phyloP scores from a whole-genome alignment of 2,888 invertebrate species.

The Homarus gammarus region DNA sequence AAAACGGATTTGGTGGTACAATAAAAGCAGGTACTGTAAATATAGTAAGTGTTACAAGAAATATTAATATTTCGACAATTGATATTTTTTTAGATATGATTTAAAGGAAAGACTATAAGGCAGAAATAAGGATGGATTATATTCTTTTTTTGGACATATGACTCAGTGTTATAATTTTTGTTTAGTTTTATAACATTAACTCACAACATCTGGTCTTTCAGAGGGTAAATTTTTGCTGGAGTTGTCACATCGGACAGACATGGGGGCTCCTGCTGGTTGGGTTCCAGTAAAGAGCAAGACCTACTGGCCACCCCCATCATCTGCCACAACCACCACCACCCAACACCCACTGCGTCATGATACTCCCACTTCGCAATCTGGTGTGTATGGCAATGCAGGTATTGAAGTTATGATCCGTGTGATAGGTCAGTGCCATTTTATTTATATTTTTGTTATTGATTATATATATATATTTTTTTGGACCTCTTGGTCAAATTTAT shows the following conservation, averaged over 20 bases:
- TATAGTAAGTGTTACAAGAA: no score
- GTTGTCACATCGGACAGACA: slow-evolving; percentile 85
- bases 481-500: no score
- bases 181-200: neutral
- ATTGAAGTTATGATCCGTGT: neutral
- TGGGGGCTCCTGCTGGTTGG: slow-evolving; percentile 91
- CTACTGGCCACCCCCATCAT: slow-evolving; percentile 85
- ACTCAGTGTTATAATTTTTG: neutral
- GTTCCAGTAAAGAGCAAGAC: slow-evolving; percentile 93
- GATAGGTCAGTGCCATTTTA: neutral
- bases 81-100: no score
- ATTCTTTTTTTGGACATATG: neutral
- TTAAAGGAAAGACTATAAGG: no score
- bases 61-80: no score
- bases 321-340: slow-evolving; percentile 68
- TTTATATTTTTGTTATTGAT: neutral
- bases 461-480: neutral
- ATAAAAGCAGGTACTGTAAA: no score
- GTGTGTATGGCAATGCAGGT: slow-evolving; percentile 28
- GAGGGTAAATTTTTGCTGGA: slow-evolving; percentile 95
- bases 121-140: no score
- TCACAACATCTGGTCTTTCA: slow-evolving; percentile 78
- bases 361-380: slow-evolving; percentile 68
- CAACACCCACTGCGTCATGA: slow-evolving; percentile 69
- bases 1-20: no score